Conservation (phyloP, 1,140 invertebrate species). For the Acromyrmex charruanus region DNA sequence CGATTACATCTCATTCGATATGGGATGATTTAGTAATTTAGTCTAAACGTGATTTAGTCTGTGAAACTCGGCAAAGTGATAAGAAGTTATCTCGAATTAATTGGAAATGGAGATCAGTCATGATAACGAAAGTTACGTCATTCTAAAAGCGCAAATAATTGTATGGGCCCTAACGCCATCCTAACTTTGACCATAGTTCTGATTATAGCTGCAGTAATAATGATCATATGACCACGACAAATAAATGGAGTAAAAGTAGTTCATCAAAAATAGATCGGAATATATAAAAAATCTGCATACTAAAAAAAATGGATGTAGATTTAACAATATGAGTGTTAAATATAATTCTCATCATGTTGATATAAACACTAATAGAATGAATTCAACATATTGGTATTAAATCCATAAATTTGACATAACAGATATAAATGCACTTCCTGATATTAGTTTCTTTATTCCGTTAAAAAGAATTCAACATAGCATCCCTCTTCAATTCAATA, state of each 20-base stretch:
- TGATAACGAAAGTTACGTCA: neutral
- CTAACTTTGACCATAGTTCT: neutral
- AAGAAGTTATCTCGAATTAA: conserved; percentile 15
- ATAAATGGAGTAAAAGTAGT: neutral
- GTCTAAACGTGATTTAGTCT: conserved; percentile 12
- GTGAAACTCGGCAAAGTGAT: conserved; percentile 1
- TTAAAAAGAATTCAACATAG: no score
- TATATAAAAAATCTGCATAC: neutral
- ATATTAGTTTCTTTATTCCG: no score
- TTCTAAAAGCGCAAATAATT: conserved; percentile 18
- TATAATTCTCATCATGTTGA: no score
- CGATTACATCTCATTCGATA: conserved; percentile 6
- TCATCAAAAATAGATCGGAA: neutral
- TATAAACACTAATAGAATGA: no score
- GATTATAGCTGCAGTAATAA: neutral
- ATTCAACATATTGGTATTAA: no score
- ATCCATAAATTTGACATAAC: no score
- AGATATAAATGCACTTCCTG: no score
- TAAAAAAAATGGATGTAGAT: no score
- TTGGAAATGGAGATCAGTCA: neutral
- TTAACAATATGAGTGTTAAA: no score
- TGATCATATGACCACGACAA: neutral
- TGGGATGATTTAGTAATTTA: neutral
- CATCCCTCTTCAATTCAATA: no score
- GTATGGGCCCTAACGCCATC: neutral